These are phyloP conservation scores for Drosophila kikkawai DNA, from an alignment of 1,140 invertebrate genomes.

Conservation along the genomic window DNA sequence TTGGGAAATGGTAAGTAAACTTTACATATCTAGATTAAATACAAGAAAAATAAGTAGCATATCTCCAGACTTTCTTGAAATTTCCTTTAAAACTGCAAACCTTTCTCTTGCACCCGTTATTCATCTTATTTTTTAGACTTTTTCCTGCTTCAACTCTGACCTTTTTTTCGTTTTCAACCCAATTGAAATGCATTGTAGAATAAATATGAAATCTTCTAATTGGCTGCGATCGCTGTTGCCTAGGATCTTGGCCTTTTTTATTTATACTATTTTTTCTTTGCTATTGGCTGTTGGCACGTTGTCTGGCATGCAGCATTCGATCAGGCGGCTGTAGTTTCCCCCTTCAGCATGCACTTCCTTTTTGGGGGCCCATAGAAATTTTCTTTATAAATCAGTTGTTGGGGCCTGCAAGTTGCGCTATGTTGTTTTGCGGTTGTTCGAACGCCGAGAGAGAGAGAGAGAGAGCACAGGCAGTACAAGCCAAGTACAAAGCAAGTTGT, in stretches of 20 bases:
- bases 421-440: conserved; percentile 63
- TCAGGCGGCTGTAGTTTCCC: neutral
- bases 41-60: no score
- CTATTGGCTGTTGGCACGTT: conserved; percentile 65
- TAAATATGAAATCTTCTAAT: conserved; percentile 81
- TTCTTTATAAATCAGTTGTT: conserved; percentile 82
- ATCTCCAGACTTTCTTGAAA: no score
- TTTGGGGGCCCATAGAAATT: conserved; percentile 82
- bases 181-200: conserved; percentile 73
- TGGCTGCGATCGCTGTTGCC: conserved; percentile 55
- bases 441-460: conserved; percentile 32
- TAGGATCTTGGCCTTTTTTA: conserved; percentile 8
- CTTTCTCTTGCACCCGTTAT: neutral
- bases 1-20: neutral
- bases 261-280: neutral
- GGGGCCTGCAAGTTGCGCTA: conserved; percentile 56
- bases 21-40: no score
- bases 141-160: conserved; percentile 27
- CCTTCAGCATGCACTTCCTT: conserved; percentile 73
- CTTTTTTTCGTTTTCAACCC: conserved; percentile 15
- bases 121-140: no score
- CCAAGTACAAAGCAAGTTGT: conserved; percentile 82
- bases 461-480: conserved; percentile 61
- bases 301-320: conserved; percentile 73
- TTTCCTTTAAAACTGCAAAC: no score